Evolutionary conservation across 2,888 invertebrate genomes (phyloP).

Genomic region (Bombyx huttoni): DNA sequence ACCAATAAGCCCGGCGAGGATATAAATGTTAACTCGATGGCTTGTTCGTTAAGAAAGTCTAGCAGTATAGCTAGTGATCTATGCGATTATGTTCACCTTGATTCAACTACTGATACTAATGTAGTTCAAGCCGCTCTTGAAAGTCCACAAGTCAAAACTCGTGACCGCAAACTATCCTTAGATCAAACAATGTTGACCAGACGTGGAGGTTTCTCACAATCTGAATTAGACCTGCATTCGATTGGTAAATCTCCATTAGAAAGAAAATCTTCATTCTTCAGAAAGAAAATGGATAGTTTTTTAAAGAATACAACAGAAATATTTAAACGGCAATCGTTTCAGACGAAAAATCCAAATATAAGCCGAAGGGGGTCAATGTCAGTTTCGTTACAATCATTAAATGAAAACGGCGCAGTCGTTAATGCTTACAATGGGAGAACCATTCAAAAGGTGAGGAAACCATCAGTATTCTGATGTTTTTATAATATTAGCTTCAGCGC

Average conservation of each 20-base stretch:
- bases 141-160: constrained; percentile 11
- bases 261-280: constrained; percentile 59
- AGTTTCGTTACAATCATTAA: constrained; percentile 48
- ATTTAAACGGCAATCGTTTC: constrained; percentile 42
- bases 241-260: constrained; percentile 56
- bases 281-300: constrained; percentile 60
- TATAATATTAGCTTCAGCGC: too few relatives aligned
- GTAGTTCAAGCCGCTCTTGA: constrained; percentile 11
- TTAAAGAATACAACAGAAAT: constrained; percentile 57
- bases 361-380: constrained; percentile 38
- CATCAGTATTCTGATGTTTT: not conserved
- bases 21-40: not conserved
- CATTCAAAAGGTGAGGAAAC: not conserved
- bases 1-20: not conserved
- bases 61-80: constrained; percentile 18
- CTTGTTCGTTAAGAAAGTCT: constrained; percentile 11
- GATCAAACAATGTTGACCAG: constrained; percentile 48
- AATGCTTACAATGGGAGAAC: not conserved
- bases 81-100: constrained; percentile 10
- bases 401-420: constrained; percentile 18
- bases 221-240: constrained; percentile 52
- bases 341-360: constrained; percentile 1
- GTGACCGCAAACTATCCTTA: constrained; percentile 51
- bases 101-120: constrained; percentile 8
- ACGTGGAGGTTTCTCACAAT: constrained; percentile 47